These are phyloP conservation scores for Sciaenops ocellatus DNA, from an alignment of 2,797 vertebrate genomes.

Conservation along the genomic window DNA sequence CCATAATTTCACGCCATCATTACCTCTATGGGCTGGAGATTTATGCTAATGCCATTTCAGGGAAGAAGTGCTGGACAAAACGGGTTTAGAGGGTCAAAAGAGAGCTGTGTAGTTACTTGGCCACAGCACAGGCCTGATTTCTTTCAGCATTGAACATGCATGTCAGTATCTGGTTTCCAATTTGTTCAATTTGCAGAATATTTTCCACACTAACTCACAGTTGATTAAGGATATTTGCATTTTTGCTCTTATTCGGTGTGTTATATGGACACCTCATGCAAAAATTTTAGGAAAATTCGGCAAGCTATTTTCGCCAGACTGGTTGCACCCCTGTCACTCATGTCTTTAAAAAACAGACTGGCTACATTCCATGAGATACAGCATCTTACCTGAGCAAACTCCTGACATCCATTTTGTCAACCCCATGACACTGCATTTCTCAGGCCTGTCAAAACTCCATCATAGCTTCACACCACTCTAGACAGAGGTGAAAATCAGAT, in stretches of 20 bases:
- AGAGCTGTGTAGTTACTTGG: slow-evolving; percentile 45
- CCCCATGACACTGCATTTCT: slow-evolving; percentile 41
- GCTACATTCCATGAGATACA: slow-evolving; percentile 4
- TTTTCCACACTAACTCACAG: slow-evolving; percentile 12
- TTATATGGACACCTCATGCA: neutral
- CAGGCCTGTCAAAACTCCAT: slow-evolving; percentile 58
- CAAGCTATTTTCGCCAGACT: neutral
- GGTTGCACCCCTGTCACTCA: neutral
- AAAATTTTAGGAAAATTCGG: neutral
- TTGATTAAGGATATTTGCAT: neutral
- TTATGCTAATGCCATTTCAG: slow-evolving; percentile 83
- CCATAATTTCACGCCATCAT: slow-evolving; percentile 86
- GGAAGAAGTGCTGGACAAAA: slow-evolving; percentile 71
- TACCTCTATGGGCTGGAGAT: slow-evolving; percentile 79
- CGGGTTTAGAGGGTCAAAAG: slow-evolving; percentile 68
- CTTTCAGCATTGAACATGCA: slow-evolving; percentile 22
- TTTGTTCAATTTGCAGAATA: slow-evolving; percentile 24
- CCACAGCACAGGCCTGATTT: slow-evolving; percentile 22
- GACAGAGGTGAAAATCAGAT: slow-evolving; percentile 65
- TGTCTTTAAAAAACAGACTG: slow-evolving; percentile 28
- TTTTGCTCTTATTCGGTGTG: neutral
- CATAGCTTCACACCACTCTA: slow-evolving; percentile 49
- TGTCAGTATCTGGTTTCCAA: slow-evolving; percentile 41
- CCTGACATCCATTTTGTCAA: slow-evolving; percentile 40
- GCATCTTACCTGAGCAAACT: slow-evolving; percentile 18